phyloP scores from a whole-genome alignment of 1,140 invertebrate genomes.

The Papilio aristodemus region DNA sequence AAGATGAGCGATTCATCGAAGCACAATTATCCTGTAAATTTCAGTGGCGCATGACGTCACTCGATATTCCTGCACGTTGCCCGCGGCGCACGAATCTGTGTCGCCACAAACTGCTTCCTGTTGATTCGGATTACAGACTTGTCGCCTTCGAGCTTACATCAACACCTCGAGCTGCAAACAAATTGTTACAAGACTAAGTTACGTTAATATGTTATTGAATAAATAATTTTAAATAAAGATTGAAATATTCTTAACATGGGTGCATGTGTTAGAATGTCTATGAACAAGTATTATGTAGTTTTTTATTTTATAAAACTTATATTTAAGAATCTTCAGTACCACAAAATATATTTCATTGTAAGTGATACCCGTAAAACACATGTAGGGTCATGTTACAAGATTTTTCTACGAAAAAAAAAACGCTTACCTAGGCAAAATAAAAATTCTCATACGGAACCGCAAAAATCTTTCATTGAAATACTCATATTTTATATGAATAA shows the following conservation, averaged over 20 bases:
- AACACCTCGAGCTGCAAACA: neutral
- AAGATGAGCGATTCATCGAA: neutral
- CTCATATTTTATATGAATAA: slow-evolving; percentile 18
- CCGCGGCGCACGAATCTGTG: slow-evolving; percentile 6
- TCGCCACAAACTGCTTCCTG: slow-evolving; percentile 17
- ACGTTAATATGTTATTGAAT: neutral
- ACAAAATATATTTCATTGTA: too few species aligned
- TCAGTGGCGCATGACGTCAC: slow-evolving; percentile 2
- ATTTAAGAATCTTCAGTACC: too few species aligned
- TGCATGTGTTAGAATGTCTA: neutral
- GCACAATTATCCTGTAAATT: neutral
- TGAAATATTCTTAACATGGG: neutral
- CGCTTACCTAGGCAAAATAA: neutral
- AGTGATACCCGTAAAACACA: too few species aligned
- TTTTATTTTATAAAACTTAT: neutral
- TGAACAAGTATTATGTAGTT: neutral
- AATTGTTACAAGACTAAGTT: slow-evolving; percentile 1
- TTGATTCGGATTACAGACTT: slow-evolving; percentile 12
- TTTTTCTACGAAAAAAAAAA: too few species aligned
- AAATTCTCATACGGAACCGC: neutral
- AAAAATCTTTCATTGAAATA: slow-evolving; percentile 12
- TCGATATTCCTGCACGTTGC: slow-evolving; percentile 8
- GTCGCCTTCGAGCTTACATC: neutral
- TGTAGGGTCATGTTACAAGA: too few species aligned
- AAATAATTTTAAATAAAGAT: too few species aligned